Evolutionary conservation across 37 sponge, comb jelly and placozoan genomes (phyloP), one percentile per base, ranked within the genome.

Genomic region (Amphimedon queenslandica): DNA sequence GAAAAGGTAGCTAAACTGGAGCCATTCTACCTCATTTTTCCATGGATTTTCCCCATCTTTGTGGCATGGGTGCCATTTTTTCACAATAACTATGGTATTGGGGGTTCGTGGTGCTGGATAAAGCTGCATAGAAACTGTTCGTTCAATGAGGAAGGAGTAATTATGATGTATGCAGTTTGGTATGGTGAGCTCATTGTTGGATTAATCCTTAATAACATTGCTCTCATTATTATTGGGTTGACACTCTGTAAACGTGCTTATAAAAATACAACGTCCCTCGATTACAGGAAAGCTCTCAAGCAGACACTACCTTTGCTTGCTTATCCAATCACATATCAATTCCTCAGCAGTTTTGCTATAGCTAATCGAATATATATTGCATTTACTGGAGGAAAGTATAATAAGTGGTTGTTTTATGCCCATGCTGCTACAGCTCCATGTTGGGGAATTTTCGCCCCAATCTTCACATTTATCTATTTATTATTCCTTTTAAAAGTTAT

Each of bases 401-500:
- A 6, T 25, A n/a, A 25, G 5, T 6, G 5, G 21, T n/a, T n/a
- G 21, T 60, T 13, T 13, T n/a, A n/a, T 25, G 27, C 21, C 8
- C 61, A 11, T 60, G 61, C 61, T n/a, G 21, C 21, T n/a, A 6
- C 28, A 25, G 23, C 61, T 60, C 28, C 61, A 25, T 6, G 27
- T 60, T 60, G 61, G 61, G 61, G 27, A 13, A n/a, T n/a, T 60
- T n/a, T n/a, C 5, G 61, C 53, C n/a, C n/a, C n/a, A n/a, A n/a
- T n/a, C n/a, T n/a, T n/a, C n/a, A n/a, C n/a, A n/a, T n/a, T n/a
- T n/a, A n/a, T n/a, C n/a, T n/a, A n/a, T n/a, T n/a, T n/a, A n/a
- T n/a, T n/a, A n/a, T n/a, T n/a, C n/a, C n/a, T n/a, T n/a, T n/a
- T n/a, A n/a, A n/a, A n/a, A n/a, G n/a, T n/a, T n/a, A n/a, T n/a